Evolutionary conservation across 23 tunicate genomes (phyloP), one percentile per base, ranked within the genome.

Genomic region (Ascidia mentula): DNA sequence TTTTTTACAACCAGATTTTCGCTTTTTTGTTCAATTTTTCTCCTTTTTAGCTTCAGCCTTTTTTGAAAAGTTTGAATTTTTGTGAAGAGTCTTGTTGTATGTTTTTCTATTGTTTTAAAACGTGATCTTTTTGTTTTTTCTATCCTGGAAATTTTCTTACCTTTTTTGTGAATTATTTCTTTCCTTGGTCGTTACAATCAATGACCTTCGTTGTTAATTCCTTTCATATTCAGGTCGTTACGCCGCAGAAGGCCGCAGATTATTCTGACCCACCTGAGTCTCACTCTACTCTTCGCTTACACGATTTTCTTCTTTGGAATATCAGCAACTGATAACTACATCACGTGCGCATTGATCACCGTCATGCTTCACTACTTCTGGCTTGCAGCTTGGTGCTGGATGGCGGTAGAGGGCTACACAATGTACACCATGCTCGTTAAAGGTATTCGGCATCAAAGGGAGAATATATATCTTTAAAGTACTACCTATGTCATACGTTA

Each of bases 381-480:
- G 84, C 84, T 80, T 8, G 34, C 74, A 35, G 75, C 75, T 12
- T 80, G 84, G 84, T 80, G 84, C 84, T 80, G 84, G 84, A 80
- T 80, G 84, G 75, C 84, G 65, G 84, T 80, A 69, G 84, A 80
- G 75, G 75, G 84, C 59, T 69, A 80, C 84, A 80, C 84, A 3
- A 80, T 80, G 84, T 65, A 80, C 59, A 31, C 36, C 8, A 8
- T 80, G 1, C 59, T 80, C n/a, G 84, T 80, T 37, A 65, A 80
- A 80, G 84, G 84, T 80, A 37, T n/a, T n/a, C n/a, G n/a, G n/a
- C n/a, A n/a, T n/a, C n/a, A n/a, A n/a, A n/a, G n/a, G n/a, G n/a
- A n/a, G n/a, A n/a, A n/a, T n/a, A n/a, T n/a, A n/a, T n/a, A n/a
- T n/a, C n/a, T n/a, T n/a, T n/a, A n/a, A n/a, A n/a, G n/a, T n/a